Evolutionary conservation across 2,797 vertebrate species (phyloP).

Genomic region (Nyctibius grandis): DNA sequence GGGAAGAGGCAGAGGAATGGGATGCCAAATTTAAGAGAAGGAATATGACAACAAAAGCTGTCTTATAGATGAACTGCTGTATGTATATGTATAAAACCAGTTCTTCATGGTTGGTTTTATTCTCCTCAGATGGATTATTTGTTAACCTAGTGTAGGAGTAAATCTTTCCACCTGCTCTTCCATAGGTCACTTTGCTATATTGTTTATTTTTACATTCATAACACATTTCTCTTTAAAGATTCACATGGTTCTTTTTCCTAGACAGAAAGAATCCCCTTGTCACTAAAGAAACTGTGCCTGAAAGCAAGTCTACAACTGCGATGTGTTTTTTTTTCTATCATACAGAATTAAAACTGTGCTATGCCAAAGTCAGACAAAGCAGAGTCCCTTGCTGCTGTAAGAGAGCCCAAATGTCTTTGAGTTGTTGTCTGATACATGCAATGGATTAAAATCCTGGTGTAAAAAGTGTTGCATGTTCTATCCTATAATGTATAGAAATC

Average conservation of each 20-base stretch:
- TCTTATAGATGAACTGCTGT: accelerated
- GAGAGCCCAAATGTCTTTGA: not conserved
- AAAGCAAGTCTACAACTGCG: not conserved
- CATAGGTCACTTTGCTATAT: not conserved
- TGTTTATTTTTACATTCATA: not conserved
- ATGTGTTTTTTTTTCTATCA: not conserved
- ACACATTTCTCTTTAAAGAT: not conserved
- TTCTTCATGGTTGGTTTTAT: not conserved
- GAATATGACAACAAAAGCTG: not conserved
- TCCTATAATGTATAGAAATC: not conserved
- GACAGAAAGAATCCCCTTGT: not conserved
- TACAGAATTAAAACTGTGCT: not conserved
- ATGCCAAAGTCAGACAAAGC: not conserved
- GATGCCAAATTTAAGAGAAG: not conserved
- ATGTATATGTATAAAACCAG: not conserved
- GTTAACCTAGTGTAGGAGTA: not conserved
- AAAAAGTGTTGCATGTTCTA: not conserved
- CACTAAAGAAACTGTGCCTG: not conserved
- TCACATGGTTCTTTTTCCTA: not conserved
- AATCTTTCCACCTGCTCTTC: not conserved
- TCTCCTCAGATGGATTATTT: not conserved
- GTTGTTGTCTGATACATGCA: not conserved
- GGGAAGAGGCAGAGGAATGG: not conserved
- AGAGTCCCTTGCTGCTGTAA: not conserved
- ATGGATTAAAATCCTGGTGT: not conserved